Evolutionary conservation across 2,888 invertebrate species (phyloP).

Genomic region (Napeogenes sylphis): DNA sequence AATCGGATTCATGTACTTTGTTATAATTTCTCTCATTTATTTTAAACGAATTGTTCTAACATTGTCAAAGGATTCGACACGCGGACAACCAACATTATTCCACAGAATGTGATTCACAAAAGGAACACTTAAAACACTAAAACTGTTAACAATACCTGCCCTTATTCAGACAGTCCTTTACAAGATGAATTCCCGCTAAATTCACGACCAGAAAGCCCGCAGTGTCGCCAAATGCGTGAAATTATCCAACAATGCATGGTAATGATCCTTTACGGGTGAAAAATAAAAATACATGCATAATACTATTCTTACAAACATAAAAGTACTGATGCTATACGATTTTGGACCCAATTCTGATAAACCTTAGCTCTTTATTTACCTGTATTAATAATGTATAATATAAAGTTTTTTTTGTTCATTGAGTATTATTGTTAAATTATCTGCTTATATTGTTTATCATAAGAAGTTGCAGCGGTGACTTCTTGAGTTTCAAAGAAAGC

Average conservation of each 20-base stretch:
- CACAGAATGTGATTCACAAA: conserved; percentile 29
- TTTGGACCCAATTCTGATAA: conserved; percentile 36
- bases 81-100: conserved; percentile 30
- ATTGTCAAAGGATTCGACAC: conserved; percentile 28
- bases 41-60: conserved; percentile 21
- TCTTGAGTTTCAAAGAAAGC: background rate
- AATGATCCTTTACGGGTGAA: conserved; percentile 71
- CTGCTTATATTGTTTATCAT: background rate
- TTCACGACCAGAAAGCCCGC: conserved; percentile 62
- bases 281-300: conserved; percentile 65
- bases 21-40: conserved; percentile 6
- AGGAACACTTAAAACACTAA: conserved; percentile 39
- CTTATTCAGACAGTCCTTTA: conserved; percentile 52
- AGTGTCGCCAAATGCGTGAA: conserved; percentile 74
- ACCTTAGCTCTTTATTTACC: too few species aligned
- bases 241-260: conserved; percentile 69
- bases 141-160: conserved; percentile 41
- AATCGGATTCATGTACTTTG: background rate
- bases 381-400: background rate
- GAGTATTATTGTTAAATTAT: background rate
- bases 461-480: background rate
- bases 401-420: background rate
- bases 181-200: conserved; percentile 56
- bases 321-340: conserved; percentile 25
- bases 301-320: conserved; percentile 43